These are phyloP conservation scores for Sebastes cheni DNA, from an alignment of 2,797 vertebrate species.

Conservation along the genomic window DNA sequence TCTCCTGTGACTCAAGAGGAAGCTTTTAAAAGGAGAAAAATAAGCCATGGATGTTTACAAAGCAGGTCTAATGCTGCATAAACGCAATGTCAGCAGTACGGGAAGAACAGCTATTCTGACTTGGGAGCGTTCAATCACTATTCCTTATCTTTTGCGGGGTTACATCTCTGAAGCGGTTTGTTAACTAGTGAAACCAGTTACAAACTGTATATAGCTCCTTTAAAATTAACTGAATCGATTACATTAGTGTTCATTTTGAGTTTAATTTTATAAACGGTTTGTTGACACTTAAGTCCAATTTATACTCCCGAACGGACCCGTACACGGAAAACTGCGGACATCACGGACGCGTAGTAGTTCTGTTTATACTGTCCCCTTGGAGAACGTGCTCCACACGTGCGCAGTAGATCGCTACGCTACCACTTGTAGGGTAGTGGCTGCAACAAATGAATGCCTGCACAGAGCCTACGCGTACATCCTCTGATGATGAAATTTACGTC, in stretches of 20 bases:
- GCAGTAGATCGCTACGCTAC: no score
- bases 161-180: not conserved
- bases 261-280: not conserved
- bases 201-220: not conserved
- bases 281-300: not conserved
- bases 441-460: no score
- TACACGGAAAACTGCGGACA: no score
- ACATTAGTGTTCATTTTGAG: not conserved
- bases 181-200: not conserved
- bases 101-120: not conserved
- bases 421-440: no score
- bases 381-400: no score
- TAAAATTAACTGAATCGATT: not conserved
- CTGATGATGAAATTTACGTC: no score
- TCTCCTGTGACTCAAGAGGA: not conserved
- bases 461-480: no score
- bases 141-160: not conserved
- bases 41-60: not conserved
- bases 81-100: not conserved
- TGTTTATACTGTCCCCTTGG: no score
- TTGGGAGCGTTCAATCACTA: not conserved
- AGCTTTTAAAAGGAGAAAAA: not conserved
- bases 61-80: not conserved
- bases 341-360: no score
- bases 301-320: no score